Conservation (phyloP, 1,140 invertebrate species). For the Drosophila ironensis region DNA sequence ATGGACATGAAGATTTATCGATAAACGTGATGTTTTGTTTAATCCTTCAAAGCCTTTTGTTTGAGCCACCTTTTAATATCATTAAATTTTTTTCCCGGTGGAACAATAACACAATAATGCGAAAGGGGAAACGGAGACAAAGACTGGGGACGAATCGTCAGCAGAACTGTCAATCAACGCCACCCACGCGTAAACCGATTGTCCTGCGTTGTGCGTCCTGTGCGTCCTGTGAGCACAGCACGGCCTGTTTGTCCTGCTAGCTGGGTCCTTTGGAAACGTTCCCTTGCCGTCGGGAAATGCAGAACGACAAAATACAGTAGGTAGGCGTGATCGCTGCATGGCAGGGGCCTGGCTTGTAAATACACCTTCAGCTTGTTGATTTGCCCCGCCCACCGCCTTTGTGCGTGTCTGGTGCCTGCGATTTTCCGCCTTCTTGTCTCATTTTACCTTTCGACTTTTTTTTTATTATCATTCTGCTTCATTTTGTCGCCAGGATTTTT, state of each 20-base stretch:
- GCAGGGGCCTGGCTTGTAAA: conserved; percentile 29
- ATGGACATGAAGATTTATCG: too few species aligned
- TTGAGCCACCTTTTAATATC: too few species aligned
- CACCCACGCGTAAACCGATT: conserved; percentile 42
- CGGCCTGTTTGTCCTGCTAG: too few species aligned
- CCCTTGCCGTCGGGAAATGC: too few species aligned
- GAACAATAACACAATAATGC: neutral
- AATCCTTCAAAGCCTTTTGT: too few species aligned
- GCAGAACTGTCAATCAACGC: conserved; percentile 26
- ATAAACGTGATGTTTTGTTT: too few species aligned
- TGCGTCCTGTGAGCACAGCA: conserved; percentile 6
- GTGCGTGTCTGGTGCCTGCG: conserved; percentile 26
- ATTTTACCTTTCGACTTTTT: neutral
- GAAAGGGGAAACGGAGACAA: conserved; percentile 5
- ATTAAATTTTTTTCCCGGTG: neutral
- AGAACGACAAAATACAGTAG: too few species aligned
- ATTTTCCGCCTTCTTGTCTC: conserved; percentile 7
- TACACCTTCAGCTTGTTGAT: conserved; percentile 34
- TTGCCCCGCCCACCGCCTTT: neutral
- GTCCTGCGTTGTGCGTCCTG: neutral
- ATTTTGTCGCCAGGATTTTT: conserved; percentile 8
- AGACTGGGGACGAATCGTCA: neutral
- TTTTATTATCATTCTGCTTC: neutral
- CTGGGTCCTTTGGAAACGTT: too few species aligned
- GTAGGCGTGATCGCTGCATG: neutral